Evolutionary conservation across 2,113 vertebrate genomes (phyloP).

Genomic region (Bungarus multicinctus): DNA sequence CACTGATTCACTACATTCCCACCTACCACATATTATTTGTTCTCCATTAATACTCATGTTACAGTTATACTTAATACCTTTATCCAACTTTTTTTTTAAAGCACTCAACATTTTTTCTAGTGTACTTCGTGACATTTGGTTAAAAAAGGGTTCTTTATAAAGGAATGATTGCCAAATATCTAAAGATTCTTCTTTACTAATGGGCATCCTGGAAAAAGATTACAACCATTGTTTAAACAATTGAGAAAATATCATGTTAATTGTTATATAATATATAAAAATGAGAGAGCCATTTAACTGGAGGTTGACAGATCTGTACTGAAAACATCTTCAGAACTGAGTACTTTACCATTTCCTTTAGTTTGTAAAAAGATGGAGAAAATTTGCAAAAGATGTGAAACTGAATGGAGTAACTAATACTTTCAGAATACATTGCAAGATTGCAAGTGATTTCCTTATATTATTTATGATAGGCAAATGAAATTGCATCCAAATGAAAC

Average conservation of each 20-base stretch:
- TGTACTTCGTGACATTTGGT: slow-evolving; percentile 9
- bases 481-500: neutral
- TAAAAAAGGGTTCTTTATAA: slow-evolving; percentile 15
- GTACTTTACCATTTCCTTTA: neutral
- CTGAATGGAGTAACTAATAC: neutral
- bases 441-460: neutral
- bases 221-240: slow-evolving; percentile 41
- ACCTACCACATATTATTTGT: neutral
- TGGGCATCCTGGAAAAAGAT: slow-evolving; percentile 23
- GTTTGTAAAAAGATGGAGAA: neutral
- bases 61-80: neutral
- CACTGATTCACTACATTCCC: neutral
- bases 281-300: slow-evolving; percentile 5
- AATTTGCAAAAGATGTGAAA: neutral
- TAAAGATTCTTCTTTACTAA: slow-evolving; percentile 42
- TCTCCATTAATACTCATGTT: neutral
- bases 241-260: slow-evolving; percentile 37
- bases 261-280: slow-evolving; percentile 30
- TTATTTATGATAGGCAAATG: neutral
- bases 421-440: neutral
- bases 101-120: slow-evolving; percentile 38
- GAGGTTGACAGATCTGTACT: neutral
- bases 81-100: slow-evolving; percentile 39
- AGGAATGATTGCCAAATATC: slow-evolving; percentile 44
- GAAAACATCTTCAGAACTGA: neutral